A percentile compares a stretch with the other conserved stretches of the same genome.
Evolutionary conservation across 2,888 invertebrate genomes (phyloP).

Genomic region (Amaurobius ferox): DNA sequence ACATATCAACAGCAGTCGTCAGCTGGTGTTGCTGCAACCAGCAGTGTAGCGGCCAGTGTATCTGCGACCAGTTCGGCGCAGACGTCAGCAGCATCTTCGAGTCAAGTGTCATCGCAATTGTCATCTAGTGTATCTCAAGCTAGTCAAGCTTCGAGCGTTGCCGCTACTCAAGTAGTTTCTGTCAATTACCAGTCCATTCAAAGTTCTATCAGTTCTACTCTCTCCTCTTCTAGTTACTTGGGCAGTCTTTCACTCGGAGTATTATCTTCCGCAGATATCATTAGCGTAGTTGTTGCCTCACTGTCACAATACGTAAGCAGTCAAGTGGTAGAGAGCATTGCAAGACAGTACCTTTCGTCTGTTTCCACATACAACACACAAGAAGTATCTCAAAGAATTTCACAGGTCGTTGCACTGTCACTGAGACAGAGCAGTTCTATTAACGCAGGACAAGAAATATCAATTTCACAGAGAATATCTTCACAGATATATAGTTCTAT

Average conservation of each 20-base stretch:
- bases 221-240: too few species aligned
- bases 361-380: background rate
- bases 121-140: background rate
- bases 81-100: background rate
- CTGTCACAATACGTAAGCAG: background rate
- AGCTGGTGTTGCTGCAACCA: background rate
- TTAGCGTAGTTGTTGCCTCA: background rate
- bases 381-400: background rate
- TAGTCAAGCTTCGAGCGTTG: background rate
- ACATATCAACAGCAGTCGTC: background rate
- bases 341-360: background rate
- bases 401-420: background rate
- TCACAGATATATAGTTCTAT: background rate
- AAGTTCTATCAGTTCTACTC: too few species aligned
- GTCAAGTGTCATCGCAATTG: background rate
- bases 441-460: background rate
- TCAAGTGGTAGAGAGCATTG: background rate
- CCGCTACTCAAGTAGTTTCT: too few species aligned
- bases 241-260: too few species aligned
- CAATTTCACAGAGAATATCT: background rate
- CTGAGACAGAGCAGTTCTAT: too few species aligned
- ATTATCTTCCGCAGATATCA: too few species aligned
- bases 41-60: background rate
- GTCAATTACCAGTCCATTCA: too few species aligned
- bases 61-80: background rate